A percentile compares a stretch with the other conserved stretches of the same genome.
Evolutionary conservation across 1,140 invertebrate species (phyloP).

Genomic region (Megathymus violae): DNA sequence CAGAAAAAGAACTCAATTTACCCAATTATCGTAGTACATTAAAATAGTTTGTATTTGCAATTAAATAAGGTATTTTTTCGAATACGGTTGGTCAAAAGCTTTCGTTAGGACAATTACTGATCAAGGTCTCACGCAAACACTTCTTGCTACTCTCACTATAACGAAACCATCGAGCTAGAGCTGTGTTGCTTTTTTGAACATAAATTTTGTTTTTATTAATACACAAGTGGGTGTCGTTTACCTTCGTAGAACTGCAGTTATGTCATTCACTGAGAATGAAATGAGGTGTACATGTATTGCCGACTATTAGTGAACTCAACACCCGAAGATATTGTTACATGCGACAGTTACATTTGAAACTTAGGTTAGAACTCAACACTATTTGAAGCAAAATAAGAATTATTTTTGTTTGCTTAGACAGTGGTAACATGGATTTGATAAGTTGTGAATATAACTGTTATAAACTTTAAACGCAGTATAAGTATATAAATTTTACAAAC

Average conservation of each 20-base stretch:
- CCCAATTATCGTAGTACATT: conserved; percentile 3
- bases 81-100: conserved; percentile 23
- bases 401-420: conserved; percentile 1
- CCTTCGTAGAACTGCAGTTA: conserved; percentile 42
- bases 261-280: conserved; percentile 43
- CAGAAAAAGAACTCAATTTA: conserved; percentile 14
- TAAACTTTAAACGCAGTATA: too few species aligned
- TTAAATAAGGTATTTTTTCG: conserved; percentile 15
- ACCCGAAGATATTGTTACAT: conserved; percentile 7
- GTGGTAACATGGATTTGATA: conserved; percentile 14
- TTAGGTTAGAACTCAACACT: neutral
- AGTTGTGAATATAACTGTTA: conserved; percentile 16
- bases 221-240: conserved; percentile 17
- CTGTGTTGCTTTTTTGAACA: neutral
- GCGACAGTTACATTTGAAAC: conserved; percentile 4
- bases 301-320: conserved; percentile 5
- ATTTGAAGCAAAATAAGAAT: conserved; percentile 1
- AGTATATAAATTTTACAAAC: too few species aligned
- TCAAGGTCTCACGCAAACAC: conserved; percentile 9
- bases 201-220: neutral
- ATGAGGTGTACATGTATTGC: conserved; percentile 32
- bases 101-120: conserved; percentile 41
- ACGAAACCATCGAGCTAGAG: neutral
- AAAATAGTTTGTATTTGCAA: conserved; percentile 12
- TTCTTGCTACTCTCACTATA: neutral